Evolutionary conservation across 53 echinoderm and acorn worm species (phyloP), one percentile per base, ranked within the genome.

Genomic region (Echinometra lucunter): DNA sequence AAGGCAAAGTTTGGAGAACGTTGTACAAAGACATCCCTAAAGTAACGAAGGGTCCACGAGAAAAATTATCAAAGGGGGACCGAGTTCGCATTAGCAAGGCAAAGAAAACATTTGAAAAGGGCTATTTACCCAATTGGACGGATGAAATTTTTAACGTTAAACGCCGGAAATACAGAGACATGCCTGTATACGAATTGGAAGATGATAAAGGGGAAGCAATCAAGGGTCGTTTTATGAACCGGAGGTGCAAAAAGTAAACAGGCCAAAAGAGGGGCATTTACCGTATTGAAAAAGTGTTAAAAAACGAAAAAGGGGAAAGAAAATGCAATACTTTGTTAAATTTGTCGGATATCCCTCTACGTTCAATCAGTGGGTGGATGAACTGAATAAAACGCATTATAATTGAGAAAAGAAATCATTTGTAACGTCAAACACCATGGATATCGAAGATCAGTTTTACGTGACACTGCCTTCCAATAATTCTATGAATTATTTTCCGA

Each of bases 81-180:
- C 78, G 32, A 18, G 96, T 96, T 15, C 89, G 96, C 4, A 85
- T 95, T 16, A 63, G 93, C 34, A 95, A 94, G 95, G 19, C 94
- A 11, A 94, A 96, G 17, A 91, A 72, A 78, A 92, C 96, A 1
- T 98, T 98, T 28, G 45, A 74, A n/a, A n/a, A n/a, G n/a, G n/a
- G n/a, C n/a, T n/a, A n/a, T n/a, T n/a, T n/a, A n/a, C n/a, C n/a
- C n/a, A 25, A 97, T 97, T 97, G 98, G 98, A 98, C 96, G 5
- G 95, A 97, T 4, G 95, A 97, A 74, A 95, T 96, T 11, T 96
- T 97, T 56, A 94, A 95, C 34, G 45, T 97, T 27, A 81, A 92
- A 66, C 40, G 21, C 45, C 82, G 1, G 57, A 45, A 11, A 49
- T 94, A 35, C 95, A 94, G 2, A 55, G 4, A 3, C 95, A 4